phyloP scores from a whole-genome alignment of 2,888 invertebrate species.

The Coelopa pilipes region DNA sequence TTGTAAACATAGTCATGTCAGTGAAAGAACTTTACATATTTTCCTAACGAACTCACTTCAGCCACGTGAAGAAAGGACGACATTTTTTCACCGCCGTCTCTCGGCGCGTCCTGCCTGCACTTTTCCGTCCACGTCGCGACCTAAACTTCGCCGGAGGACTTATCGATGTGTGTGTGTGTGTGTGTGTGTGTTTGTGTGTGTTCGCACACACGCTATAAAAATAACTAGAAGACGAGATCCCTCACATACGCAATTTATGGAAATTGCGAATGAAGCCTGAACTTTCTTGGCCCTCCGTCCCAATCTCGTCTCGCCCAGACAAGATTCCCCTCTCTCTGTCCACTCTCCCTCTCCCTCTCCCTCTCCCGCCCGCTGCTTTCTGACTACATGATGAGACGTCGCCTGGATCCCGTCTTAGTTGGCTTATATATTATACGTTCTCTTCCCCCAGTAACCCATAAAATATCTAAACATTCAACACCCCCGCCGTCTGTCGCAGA shows the following conservation, averaged over 20 bases:
- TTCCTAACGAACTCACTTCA: conserved; percentile 35
- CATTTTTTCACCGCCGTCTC: neutral
- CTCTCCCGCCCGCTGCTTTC: too few species aligned
- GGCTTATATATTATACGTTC: too few species aligned
- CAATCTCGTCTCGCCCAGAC: too few species aligned
- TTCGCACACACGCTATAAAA: neutral
- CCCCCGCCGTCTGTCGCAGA: too few species aligned
- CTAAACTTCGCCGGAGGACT: neutral
- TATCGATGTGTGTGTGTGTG: too few species aligned
- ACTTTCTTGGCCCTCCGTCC: too few species aligned
- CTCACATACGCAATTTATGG: conserved; percentile 15
- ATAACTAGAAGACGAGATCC: neutral
- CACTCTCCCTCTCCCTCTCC: too few species aligned
- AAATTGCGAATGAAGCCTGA: conserved; percentile 8
- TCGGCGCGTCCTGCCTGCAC: neutral
- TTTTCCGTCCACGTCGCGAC: neutral
- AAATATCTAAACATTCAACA: too few species aligned
- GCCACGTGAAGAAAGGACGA: conserved; percentile 8
- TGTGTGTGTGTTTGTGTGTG: too few species aligned
- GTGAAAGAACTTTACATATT: conserved; percentile 10
- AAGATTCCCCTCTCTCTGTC: neutral
- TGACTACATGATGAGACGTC: too few species aligned
- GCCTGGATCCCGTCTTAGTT: too few species aligned
- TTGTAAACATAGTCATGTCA: neutral
- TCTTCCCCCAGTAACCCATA: too few species aligned